Base-by-base conservation (phyloP, 1,140 invertebrate species). In the Brachionus calyciflorus region DNA sequence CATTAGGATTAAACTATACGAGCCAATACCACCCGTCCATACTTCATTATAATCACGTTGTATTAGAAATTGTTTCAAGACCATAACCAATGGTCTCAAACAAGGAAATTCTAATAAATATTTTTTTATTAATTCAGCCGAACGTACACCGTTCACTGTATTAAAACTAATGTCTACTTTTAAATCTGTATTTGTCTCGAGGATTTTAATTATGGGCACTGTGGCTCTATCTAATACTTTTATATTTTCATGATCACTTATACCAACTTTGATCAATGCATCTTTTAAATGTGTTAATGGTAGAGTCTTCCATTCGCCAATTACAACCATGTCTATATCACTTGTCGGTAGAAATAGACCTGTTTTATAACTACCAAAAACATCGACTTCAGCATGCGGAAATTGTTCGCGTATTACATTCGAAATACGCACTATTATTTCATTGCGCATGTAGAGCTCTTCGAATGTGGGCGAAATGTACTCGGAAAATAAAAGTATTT, bases 11-110 rank as follows among this genome's bases (percentile, higher is more conserved):
- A 99, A 89, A 83, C 94, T 94, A 86, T 99, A 99, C 44, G 95
- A 98, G 79, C 94, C 95, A 81, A 99, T 96, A 83, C 96, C 96
- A 79, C 96, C 95, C 68, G 94, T 97, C 87, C 96, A 99, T 60
- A 98, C 96, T 89, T 98, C 95, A 87, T 98, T 98, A 80, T 98
- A 89, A 88, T 97, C 93, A 84, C 95, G 89, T 86, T 98, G 92
- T 60, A 96, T 87, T 76, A 98, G 89, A 87, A 97, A 98, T 87
- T 98, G 94, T 87, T 99, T 99, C 78, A 99, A 88, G 63, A 98
- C 94, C 85, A 98, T 90, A 78, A 98, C 94, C 80, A 98, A 88
- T 82, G 95, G 95, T 28, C 91, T 90, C 78, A 98, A 87, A 68
- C 91, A 90, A 26, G 93, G 93, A 87, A 90, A 98, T 77, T 84